Base-by-base conservation (phyloP, 1,140 invertebrate species). In the Diploscapter pachys region DNA sequence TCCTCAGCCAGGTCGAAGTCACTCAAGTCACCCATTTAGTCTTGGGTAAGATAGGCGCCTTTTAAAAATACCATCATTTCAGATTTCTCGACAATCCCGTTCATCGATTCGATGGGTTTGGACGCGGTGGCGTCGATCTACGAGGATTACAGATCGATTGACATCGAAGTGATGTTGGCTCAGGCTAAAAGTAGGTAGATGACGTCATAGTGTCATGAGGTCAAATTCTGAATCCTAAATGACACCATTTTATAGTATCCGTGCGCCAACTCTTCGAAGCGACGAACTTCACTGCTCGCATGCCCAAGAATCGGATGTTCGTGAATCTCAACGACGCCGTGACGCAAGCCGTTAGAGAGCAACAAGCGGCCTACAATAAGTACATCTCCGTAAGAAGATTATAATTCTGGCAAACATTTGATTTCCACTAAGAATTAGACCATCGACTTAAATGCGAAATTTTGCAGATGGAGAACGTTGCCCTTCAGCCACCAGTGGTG, bases 31-130 rank as follows among this genome's bases (percentile, higher is more conserved):
- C 85, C 75, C 85, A 86, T 68, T 75, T 88, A 9, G 59, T 73
- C 4, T 48, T 73, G 4, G 64, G 64, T 66, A 31, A 31, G 31
- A 31, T 31, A 31, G 31, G 1, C 31, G 31, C 31, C 31, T 31
- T 31, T 31, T 31, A 31, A 31, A 31, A 31, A 31, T 31, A 31
- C 48, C 3, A 48, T 4, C 11, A 82, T 87, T 67, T 78, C 87
- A 67, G 87, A 88, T 78, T 87, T 86, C 77, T 83, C 83, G 0
- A 78, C 84, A 8, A 80, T 87, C 59, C 85, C 86, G 61, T 88
- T 87, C 76, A 73, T 87, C 56, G 87, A 88, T 76, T 81, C 85
- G n/a, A 87, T 86, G 57, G 87, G 87, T 4, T 81, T 83, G n/a
- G 86, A 86, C 78, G 84, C 86, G 0, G 79, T 87, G 53, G 78